These are phyloP conservation scores for Macaca fascicularis DNA, from an alignment of 2,113 vertebrate species.

Conservation along the genomic window T2T-MFA8v1.1 NC_088390.1:43992501-43993000, in stretches of 20 bases:
- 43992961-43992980: slow-evolving; percentile 4
- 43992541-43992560: background rate
- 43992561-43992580: background rate
- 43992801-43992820: background rate
- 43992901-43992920: background rate
- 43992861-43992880: slow-evolving; percentile 29
- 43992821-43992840: slow-evolving; percentile 23
- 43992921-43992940: background rate
- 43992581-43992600: background rate
- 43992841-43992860: background rate
- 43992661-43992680: background rate
- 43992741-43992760: background rate
- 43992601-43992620: background rate
- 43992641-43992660: background rate
- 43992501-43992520: background rate
- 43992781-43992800: background rate
- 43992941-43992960: background rate
- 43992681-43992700: background rate
- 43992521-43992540: background rate
- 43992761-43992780: background rate
- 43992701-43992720: slow-evolving; percentile 13
- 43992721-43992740: slow-evolving; percentile 8
- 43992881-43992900: slow-evolving; percentile 5
- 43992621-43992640: slow-evolving; percentile 4
- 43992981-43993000: background rate